Evolutionary conservation across 1,140 invertebrate species (phyloP).

Genomic region (Ptiloglossa arizonensis): DNA sequence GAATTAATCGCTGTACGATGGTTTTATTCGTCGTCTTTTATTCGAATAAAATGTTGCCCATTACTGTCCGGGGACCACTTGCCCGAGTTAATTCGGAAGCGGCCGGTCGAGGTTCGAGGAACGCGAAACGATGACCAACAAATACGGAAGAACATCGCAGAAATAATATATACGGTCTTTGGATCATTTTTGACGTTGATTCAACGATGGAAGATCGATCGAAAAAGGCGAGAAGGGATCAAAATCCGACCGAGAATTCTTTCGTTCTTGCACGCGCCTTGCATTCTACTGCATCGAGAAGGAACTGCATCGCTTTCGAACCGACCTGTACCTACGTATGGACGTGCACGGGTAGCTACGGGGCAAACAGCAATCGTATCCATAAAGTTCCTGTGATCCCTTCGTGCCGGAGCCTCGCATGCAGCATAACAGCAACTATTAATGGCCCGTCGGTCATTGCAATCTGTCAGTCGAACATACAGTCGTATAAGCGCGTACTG

Average conservation of each 20-base stretch:
- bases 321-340: slow-evolving; percentile 20
- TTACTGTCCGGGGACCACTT: too few species aligned
- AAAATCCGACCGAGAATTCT: neutral
- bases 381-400: slow-evolving; percentile 58
- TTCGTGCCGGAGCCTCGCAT: slow-evolving; percentile 56
- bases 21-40: too few species aligned
- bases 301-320: slow-evolving; percentile 10
- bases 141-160: neutral
- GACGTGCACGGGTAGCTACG: slow-evolving; percentile 47
- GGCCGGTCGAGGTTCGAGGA: neutral
- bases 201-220: neutral
- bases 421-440: slow-evolving; percentile 60
- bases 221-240: neutral
- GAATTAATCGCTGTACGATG: too few species aligned
- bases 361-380: slow-evolving; percentile 53
- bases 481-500: slow-evolving; percentile 21
- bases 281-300: neutral
- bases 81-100: too few species aligned
- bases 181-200: neutral
- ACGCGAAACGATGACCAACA: neutral
- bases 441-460: slow-evolving; percentile 48
- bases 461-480: slow-evolving; percentile 35
- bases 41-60: too few species aligned
- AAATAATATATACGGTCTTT: neutral
- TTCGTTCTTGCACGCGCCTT: neutral